A percentile compares a stretch with the other conserved stretches of the same genome.
Evolutionary conservation across 2,888 invertebrate genomes (phyloP).

Genomic region (Beris morrisii): DNA sequence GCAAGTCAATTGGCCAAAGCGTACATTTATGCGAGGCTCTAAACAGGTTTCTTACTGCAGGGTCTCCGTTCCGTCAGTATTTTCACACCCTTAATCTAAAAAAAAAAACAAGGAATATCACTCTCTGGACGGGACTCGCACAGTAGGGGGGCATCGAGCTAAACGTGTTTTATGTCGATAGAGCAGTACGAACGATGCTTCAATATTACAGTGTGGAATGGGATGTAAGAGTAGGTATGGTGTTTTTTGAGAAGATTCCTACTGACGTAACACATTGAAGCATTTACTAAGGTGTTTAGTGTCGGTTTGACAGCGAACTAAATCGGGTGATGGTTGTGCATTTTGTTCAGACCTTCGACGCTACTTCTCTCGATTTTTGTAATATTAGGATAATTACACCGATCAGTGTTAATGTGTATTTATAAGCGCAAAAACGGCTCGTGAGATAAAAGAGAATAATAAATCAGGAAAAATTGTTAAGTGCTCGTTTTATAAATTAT

Average conservation of each 20-base stretch:
- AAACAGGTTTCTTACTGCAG: slow-evolving; percentile 20
- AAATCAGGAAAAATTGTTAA: no score
- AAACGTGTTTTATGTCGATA: background rate
- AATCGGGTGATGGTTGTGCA: slow-evolving; percentile 40
- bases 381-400: no score
- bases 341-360: slow-evolving; percentile 21
- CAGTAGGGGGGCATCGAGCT: background rate
- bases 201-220: slow-evolving; percentile 20
- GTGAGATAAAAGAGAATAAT: no score
- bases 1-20: slow-evolving; percentile 19
- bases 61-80: background rate
- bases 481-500: no score
- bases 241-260: background rate
- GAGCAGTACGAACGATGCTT: slow-evolving; percentile 6
- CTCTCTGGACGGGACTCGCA: no score
- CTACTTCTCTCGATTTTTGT: background rate
- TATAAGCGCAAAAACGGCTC: no score
- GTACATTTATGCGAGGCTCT: slow-evolving; percentile 23
- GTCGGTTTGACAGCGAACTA: slow-evolving; percentile 44
- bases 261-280: slow-evolving; percentile 29
- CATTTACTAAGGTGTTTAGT: slow-evolving; percentile 40
- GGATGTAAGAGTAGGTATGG: slow-evolving; percentile 21
- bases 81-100: slow-evolving; percentile 25
- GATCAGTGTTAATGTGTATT: no score
- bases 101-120: background rate